These are phyloP conservation scores for Halisarca cf. caerulea DNA, from an alignment of 37 sponge, comb jelly and placozoan species.

Conservation along the genomic window DNA sequence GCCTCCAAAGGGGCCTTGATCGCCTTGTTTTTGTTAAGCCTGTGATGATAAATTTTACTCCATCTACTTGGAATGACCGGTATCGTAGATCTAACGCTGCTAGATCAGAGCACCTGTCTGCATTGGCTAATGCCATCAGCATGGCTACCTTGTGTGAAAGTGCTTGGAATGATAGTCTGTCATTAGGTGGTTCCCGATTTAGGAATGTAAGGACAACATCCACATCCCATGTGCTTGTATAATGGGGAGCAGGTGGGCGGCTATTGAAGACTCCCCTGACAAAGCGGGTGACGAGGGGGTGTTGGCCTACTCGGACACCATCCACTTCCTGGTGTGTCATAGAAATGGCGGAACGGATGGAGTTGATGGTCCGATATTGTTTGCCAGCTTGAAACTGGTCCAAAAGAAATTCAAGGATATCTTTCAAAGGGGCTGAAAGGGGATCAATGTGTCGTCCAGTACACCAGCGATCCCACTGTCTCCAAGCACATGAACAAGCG, in stretches of 20 bases:
- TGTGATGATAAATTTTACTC: no score
- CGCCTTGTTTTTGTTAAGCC: no score
- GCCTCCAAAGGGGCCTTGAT: no score
- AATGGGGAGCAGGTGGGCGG: constrained; percentile 25
- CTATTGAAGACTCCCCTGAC: constrained; percentile 19
- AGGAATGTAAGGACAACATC: no score
- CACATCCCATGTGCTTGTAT: constrained; percentile 16
- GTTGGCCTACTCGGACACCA: constrained; percentile 17
- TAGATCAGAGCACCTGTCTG: no score
- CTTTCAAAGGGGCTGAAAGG: constrained; percentile 32
- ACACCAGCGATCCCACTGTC: constrained; percentile 32
- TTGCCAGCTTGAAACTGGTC: constrained; percentile 25
- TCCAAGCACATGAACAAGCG: constrained; percentile 23
- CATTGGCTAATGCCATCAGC: no score
- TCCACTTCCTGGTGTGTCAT: constrained; percentile 33
- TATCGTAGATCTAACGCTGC: no score
- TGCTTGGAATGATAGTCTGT: no score
- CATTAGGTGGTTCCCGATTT: no score
- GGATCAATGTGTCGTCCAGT: constrained; percentile 15
- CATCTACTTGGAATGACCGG: no score
- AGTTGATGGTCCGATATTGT: constrained; percentile 32
- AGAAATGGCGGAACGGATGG: constrained; percentile 19
- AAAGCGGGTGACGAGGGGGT: constrained; percentile 21
- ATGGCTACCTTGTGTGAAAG: no score
- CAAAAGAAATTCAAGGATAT: neutral